Percentiles rank a stretch among this genome's conserved stretches.
phyloP scores from a whole-genome alignment of 2,888 invertebrate genomes.

The Ariolimax columbianus region DNA sequence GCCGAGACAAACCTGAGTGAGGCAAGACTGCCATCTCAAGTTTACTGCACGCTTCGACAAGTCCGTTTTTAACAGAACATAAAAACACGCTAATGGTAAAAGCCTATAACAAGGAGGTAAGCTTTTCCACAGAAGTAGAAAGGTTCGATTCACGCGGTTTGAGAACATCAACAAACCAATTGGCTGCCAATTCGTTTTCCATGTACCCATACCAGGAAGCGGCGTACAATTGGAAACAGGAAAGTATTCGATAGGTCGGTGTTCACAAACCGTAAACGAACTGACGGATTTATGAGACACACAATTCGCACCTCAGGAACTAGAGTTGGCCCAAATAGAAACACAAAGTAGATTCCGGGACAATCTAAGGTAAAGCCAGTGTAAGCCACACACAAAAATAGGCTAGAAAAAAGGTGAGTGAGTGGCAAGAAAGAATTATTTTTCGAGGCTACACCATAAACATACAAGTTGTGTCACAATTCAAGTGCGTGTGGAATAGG shows the following conservation, averaged over 20 bases:
- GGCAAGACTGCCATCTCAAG: not conserved
- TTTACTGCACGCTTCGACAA: not conserved
- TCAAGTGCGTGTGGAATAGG: too few relatives aligned
- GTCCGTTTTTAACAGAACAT: not conserved
- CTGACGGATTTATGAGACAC: not conserved
- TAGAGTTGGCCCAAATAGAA: not conserved
- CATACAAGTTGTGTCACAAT: too few relatives aligned
- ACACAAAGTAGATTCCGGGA: not conserved
- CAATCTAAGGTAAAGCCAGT: too few relatives aligned
- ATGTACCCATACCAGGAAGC: not conserved
- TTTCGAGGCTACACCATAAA: too few relatives aligned
- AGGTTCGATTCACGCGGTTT: slow-evolving; percentile 8
- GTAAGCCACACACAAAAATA: too few relatives aligned
- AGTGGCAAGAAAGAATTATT: not conserved
- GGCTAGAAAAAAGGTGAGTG: not conserved
- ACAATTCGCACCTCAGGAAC: not conserved
- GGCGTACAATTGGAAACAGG: not conserved
- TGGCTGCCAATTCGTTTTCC: not conserved
- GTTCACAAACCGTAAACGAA: not conserved
- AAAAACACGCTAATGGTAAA: not conserved
- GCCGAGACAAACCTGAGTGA: not conserved
- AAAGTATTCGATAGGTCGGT: not conserved
- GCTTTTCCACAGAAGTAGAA: not conserved
- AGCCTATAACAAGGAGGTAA: not conserved
- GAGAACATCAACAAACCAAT: slow-evolving; percentile 19